Percentiles rank a stretch among this genome's conserved stretches.
Evolutionary conservation across 1,140 invertebrate genomes (phyloP).

Genomic region (Diprion similis): DNA sequence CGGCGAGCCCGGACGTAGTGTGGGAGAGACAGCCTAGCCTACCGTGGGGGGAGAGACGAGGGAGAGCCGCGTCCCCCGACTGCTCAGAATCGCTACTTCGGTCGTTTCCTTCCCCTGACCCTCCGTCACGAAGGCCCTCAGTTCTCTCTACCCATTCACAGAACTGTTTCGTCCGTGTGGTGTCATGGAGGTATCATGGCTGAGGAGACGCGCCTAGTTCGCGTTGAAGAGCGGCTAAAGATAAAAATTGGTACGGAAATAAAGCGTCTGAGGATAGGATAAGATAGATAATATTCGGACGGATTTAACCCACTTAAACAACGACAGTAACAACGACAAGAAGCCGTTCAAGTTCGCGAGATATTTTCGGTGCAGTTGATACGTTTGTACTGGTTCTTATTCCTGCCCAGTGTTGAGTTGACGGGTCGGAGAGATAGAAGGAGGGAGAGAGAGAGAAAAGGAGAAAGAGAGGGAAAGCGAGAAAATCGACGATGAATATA

Average conservation of each 20-base stretch:
- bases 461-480: no score
- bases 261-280: no score
- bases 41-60: background rate
- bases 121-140: background rate
- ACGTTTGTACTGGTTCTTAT: no score
- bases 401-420: no score
- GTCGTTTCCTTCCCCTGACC: background rate
- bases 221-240: slow-evolving; percentile 85
- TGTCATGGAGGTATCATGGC: slow-evolving; percentile 83
- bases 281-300: no score
- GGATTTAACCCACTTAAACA: no score
- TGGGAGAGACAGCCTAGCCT: background rate
- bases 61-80: background rate
- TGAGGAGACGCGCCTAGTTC: slow-evolving; percentile 82
- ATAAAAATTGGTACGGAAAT: slow-evolving; percentile 82
- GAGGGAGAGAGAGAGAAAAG: no score
- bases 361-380: no score
- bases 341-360: no score
- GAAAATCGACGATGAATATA: no score
- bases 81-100: background rate
- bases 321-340: no score
- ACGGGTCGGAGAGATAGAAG: no score
- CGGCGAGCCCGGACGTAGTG: background rate
- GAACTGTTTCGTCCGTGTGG: slow-evolving; percentile 47
- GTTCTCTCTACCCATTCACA: slow-evolving; percentile 1